Evolutionary conservation across 2,797 vertebrate genomes (phyloP).

Genomic region (Bradypodion pumilum): DNA sequence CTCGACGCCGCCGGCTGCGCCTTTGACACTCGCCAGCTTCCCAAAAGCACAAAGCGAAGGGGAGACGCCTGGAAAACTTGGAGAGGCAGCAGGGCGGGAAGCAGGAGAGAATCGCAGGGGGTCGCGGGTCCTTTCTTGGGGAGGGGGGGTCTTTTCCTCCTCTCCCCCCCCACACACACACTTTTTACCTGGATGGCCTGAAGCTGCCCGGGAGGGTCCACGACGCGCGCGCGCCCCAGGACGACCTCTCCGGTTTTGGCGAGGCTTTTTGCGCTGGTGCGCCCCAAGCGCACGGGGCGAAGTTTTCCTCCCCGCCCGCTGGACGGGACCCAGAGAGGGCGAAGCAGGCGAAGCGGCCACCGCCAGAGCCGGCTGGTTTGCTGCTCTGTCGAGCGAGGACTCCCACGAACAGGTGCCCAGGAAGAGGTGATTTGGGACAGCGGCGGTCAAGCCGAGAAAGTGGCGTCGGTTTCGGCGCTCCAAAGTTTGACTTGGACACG

Average conservation of each 20-base stretch:
- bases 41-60: background rate
- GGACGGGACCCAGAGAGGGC: background rate
- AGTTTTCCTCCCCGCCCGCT: too few relatives aligned
- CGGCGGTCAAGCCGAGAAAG: too few relatives aligned
- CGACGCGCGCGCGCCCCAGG: background rate
- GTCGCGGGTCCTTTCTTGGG: too few relatives aligned
- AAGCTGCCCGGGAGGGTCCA: background rate
- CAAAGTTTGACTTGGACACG: too few relatives aligned
- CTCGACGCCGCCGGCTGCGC: background rate
- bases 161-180: accelerated
- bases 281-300: background rate
- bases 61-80: constrained; percentile 18
- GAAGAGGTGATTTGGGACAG: too few relatives aligned
- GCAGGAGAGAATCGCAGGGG: background rate
- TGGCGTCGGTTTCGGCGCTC: too few relatives aligned
- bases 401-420: too few relatives aligned
- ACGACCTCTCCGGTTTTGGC: too few relatives aligned
- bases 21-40: background rate
- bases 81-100: background rate
- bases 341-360: background rate
- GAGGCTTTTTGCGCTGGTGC: background rate
- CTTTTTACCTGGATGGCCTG: background rate
- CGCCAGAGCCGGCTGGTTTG: too few relatives aligned
- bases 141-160: background rate
- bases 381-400: too few relatives aligned